phyloP scores from a whole-genome alignment of 2,888 invertebrate genomes.

The Conistra vaccinii region DNA sequence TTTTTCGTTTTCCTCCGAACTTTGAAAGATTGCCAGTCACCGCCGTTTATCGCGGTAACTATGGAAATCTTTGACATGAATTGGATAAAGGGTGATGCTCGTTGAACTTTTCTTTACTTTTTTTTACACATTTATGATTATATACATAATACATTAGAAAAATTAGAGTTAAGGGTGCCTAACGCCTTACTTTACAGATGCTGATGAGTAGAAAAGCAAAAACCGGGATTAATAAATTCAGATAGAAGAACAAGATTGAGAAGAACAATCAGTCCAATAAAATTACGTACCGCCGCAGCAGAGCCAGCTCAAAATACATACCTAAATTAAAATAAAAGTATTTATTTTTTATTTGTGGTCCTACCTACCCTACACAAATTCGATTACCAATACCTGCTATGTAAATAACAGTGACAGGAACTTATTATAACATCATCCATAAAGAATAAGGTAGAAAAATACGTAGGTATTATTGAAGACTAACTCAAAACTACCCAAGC shows the following conservation, averaged over 20 bases:
- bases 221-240: not conserved
- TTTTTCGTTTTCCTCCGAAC: constrained; percentile 67
- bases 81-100: constrained; percentile 66
- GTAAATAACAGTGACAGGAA: too few species aligned
- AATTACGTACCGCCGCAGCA: not conserved
- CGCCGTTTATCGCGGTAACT: constrained; percentile 72
- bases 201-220: not conserved
- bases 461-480: too few species aligned
- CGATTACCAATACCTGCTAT: too few species aligned
- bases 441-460: too few species aligned
- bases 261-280: not conserved
- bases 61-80: constrained; percentile 78
- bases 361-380: too few species aligned
- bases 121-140: too few species aligned
- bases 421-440: too few species aligned
- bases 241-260: not conserved
- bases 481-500: too few species aligned
- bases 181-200: not conserved
- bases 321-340: too few species aligned
- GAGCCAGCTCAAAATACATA: not conserved
- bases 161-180: not conserved
- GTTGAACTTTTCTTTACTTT: constrained; percentile 57
- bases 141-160: too few species aligned
- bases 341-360: not conserved
- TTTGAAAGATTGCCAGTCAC: constrained; percentile 85